Evolutionary conservation across 1,140 invertebrate genomes (phyloP).

Genomic region (Notospermus geniculatus): DNA sequence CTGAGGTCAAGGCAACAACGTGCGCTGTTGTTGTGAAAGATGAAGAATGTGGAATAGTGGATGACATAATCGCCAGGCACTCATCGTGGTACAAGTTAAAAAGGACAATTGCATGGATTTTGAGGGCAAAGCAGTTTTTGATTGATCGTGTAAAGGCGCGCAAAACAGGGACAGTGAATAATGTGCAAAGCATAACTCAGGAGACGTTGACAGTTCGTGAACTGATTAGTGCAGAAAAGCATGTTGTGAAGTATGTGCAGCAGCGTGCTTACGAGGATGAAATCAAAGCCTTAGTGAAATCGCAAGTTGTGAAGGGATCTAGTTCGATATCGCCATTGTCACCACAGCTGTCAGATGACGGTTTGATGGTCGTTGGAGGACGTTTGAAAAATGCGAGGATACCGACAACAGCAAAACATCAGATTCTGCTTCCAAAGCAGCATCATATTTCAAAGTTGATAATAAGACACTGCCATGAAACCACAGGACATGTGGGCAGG

Average conservation of each 20-base stretch:
- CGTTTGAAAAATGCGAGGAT: background rate
- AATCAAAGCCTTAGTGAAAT: background rate
- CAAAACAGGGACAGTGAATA: no score
- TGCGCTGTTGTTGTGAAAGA: no score
- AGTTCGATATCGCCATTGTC: background rate
- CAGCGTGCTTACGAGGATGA: background rate
- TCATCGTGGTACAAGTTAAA: background rate
- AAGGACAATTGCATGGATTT: background rate
- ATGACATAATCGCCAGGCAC: background rate
- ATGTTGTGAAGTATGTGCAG: background rate
- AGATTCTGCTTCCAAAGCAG: slow-evolving; percentile 8
- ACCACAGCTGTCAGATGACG: background rate
- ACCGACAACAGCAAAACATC: background rate
- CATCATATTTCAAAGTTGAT: background rate
- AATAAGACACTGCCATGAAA: background rate
- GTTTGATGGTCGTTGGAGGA: background rate
- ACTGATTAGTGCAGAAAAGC: background rate
- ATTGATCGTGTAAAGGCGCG: no score
- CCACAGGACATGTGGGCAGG: background rate
- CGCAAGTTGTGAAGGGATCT: background rate
- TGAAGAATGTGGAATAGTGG: no score
- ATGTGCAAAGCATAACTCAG: no score
- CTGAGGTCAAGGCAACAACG: no score
- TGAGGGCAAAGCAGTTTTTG: background rate
- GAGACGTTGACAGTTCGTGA: background rate